Evolutionary conservation across 92 coral and sea anemone genomes (phyloP), one percentile per base, ranked within the genome.

Genomic region (Phymanthus crucifer): DNA sequence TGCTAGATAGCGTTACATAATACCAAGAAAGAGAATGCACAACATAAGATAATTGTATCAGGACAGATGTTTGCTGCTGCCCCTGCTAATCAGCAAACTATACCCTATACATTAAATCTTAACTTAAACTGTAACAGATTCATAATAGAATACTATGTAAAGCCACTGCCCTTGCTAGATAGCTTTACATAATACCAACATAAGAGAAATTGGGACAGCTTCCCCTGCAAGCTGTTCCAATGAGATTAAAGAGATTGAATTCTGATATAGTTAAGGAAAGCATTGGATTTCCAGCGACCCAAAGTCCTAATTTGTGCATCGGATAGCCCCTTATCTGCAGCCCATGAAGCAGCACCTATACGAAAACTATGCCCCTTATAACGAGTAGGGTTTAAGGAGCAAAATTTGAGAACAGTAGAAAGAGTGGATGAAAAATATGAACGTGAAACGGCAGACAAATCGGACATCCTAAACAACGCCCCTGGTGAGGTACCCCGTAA

Each of bases 221-320:
- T 56, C 66, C 66, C 66, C 66, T 56, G 66, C 66, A 56, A 56
- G 66, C 14, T 4, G 14, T 3, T 4, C 14, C 66, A 11, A 18
- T 56, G 3, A 3, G 4, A 56, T 56, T 56, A 26, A 4, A 56
- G 4, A 56, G 6, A 3, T 11, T 61, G 68, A 17, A 56, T 11
- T 24, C 68, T 24, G 21, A 61, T 61, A 70, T 70, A 70, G 4
- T 36, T 31, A 1, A 29, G 74, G 19, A 70, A 70, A 16, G 89
- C 89, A 74, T 89, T 80, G 18, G 83, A 85, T 75, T 76, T 80
- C 89, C 89, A 88, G 61, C 89, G 52, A 46, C 92, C 92, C 56
- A 88, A 65, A 67, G 77, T 69, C n/a, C 91, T 76, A 36, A 88
- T 84, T 43, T 43, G 48, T 5, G 48, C 48, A 43, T 43, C 48